These are phyloP conservation scores for Hoplodrina ambigua DNA, from an alignment of 2,888 invertebrate genomes.

Conservation along the genomic window DNA sequence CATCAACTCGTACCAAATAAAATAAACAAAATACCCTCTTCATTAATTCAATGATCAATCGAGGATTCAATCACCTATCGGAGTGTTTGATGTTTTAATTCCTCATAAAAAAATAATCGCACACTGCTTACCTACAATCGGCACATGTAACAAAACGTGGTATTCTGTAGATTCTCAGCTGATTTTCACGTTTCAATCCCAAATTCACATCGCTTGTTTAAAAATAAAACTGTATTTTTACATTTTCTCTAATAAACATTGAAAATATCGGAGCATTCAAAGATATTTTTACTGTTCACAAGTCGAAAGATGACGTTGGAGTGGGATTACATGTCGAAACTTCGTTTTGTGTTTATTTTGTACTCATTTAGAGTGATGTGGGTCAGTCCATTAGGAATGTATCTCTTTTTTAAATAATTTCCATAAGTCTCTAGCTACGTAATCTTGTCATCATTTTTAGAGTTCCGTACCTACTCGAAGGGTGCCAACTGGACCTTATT, in stretches of 20 bases:
- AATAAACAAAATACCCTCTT: background rate
- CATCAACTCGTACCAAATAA: background rate
- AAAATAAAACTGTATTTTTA: constrained; percentile 52
- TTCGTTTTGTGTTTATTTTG: constrained; percentile 10
- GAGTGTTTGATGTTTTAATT: constrained; percentile 30
- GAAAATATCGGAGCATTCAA: constrained; percentile 48
- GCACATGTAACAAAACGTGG: background rate
- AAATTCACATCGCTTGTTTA: constrained; percentile 31
- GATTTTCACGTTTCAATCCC: constrained; percentile 30
- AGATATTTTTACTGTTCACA: constrained; percentile 46
- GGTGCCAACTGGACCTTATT: too few species aligned
- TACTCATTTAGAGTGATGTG: constrained; percentile 26
- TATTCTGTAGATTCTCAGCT: constrained; percentile 23
- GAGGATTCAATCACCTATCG: constrained; percentile 8
- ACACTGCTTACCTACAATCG: background rate
- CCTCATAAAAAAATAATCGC: constrained; percentile 15
- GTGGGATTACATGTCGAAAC: constrained; percentile 38
- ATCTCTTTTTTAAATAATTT: constrained; percentile 2
- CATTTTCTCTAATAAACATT: constrained; percentile 36
- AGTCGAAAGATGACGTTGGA: constrained; percentile 28
- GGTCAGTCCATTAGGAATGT: constrained; percentile 21
- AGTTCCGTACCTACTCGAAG: too few species aligned
- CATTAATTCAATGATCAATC: background rate
- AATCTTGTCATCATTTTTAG: background rate
- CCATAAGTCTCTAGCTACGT: constrained; percentile 9